Evolutionary conservation across 2,888 invertebrate genomes (phyloP), one percentile per base, ranked within the genome.

Genomic region (Hypomecis punctinalis): DNA sequence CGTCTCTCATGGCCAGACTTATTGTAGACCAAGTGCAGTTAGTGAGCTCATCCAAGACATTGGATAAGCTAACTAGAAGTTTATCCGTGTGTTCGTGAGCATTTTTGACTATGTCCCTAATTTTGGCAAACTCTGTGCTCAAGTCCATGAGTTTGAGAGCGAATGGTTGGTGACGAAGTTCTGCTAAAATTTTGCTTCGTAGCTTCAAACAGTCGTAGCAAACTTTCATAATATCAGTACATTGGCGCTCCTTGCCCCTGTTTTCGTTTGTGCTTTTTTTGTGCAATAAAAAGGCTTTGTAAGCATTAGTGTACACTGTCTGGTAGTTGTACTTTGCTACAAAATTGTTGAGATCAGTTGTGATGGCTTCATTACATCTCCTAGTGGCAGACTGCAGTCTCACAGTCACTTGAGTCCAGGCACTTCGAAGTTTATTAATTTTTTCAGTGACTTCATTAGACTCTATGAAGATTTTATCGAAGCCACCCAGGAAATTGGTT

Each of bases 151-250:
- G 79, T 72, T 93, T 93, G 47, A 91, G 73, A 42, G 90, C 80
- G 78, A 91, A 91, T 23, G 86, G 79, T 71, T 93, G 93, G 53
- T 87, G 83, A n/a, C 86, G 84, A 47, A 90, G 78, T 73, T 93
- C 90, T 61, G 79, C 78, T 47, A 95, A 78, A 63, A 94, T 88
- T 74, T 85, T 90, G 70, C 91, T 93, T 71, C 94, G 90, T 5
- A 92, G 77, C 79, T 94, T 94, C 0, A 95, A 81, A 64, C 94
- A 94, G 61, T 94, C 89, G 69, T 94, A 94, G 42, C 95, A 86
- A 51, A 94, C 80, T 77, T 93, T 94, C 33, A 93, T 92, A 75
- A 95, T 94, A 47, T 93, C 91, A 61, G 85, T 83, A 69, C 93
- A 93, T 71, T 91, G 91, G 46, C 83, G 87, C 48, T 91, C 90